These are phyloP conservation scores for Chlamydotis undulata DNA, from an alignment of 2,113 vertebrate genomes.

Conservation along the genomic window DNA sequence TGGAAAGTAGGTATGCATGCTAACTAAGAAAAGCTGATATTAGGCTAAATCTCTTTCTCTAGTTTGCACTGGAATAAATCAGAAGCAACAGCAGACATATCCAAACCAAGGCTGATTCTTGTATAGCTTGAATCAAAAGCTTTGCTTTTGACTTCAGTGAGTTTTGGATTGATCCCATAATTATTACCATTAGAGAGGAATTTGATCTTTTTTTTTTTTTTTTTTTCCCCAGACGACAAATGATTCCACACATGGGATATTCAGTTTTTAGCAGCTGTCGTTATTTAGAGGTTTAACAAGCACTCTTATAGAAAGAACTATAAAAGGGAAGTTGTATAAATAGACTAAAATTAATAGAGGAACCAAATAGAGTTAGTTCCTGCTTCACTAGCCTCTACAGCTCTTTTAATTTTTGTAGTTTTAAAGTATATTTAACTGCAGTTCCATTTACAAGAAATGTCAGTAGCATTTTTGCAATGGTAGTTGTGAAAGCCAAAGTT, in stretches of 20 bases:
- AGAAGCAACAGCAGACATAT: not conserved
- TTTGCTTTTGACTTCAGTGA: constrained; percentile 2
- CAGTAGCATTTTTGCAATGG: not conserved
- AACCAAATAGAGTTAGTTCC: constrained; percentile 39
- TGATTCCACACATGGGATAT: constrained; percentile 25
- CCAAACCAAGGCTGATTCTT: not conserved
- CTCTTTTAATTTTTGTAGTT: constrained; percentile 43
- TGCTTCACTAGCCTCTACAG: constrained; percentile 11
- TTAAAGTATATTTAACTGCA: constrained; percentile 22
- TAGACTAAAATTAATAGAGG: constrained; percentile 47
- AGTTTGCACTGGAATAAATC: constrained; percentile 1
- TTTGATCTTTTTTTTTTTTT: not conserved
- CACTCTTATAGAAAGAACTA: constrained; percentile 28
- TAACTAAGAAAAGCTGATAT: not conserved
- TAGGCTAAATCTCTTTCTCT: not conserved
- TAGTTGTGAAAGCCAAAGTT: constrained; percentile 5
- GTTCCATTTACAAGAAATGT: constrained; percentile 11
- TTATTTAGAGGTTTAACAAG: constrained; percentile 60
- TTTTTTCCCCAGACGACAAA: not conserved
- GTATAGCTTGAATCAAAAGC: not conserved
- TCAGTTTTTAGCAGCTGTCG: constrained; percentile 42
- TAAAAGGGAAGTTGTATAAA: constrained; percentile 58
- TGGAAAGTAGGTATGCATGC: not conserved
- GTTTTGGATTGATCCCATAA: not conserved
- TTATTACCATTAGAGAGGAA: constrained; percentile 37